phyloP scores from a whole-genome alignment of 2,113 vertebrate species.

The Jacana jacana region DNA sequence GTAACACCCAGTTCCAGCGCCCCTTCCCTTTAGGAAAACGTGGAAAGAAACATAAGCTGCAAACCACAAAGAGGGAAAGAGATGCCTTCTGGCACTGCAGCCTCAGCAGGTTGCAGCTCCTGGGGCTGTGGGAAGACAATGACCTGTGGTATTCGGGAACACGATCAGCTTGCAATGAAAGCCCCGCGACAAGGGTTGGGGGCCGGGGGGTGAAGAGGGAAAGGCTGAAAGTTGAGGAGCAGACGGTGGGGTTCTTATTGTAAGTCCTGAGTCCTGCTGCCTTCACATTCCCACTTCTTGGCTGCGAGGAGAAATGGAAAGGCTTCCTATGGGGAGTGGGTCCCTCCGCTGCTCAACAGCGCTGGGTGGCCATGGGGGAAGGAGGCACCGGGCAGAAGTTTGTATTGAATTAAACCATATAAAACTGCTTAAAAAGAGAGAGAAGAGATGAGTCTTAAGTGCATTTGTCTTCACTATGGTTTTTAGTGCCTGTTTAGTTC shows the following conservation, averaged over 20 bases:
- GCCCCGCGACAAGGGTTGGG: fast-evolving
- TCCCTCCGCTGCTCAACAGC: not conserved
- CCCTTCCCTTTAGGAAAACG: not conserved
- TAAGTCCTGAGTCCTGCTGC: not conserved
- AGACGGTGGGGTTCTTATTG: not conserved
- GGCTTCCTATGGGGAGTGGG: not conserved
- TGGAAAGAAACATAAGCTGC: not conserved
- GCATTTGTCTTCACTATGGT: not conserved
- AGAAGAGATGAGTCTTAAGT: not conserved
- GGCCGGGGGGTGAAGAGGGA: not conserved
- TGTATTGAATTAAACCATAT: not conserved
- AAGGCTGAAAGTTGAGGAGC: constrained; percentile 3
- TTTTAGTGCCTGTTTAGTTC: not conserved
- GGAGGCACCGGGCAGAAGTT: not conserved
- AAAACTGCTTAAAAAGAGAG: not conserved
- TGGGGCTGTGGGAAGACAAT: constrained; percentile 57
- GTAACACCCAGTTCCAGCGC: fast-evolving
- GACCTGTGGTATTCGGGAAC: constrained; percentile 22
- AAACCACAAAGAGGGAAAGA: not conserved
- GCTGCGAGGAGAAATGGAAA: not conserved
- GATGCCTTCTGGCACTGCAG: not conserved
- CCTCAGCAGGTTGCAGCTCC: constrained; percentile 60
- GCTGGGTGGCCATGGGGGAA: fast-evolving
- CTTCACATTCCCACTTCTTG: not conserved
- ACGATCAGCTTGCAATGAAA: constrained; percentile 23